Evolutionary conservation across 2,797 vertebrate species (phyloP).

Genomic region (Spondyliosoma cantharus): DNA sequence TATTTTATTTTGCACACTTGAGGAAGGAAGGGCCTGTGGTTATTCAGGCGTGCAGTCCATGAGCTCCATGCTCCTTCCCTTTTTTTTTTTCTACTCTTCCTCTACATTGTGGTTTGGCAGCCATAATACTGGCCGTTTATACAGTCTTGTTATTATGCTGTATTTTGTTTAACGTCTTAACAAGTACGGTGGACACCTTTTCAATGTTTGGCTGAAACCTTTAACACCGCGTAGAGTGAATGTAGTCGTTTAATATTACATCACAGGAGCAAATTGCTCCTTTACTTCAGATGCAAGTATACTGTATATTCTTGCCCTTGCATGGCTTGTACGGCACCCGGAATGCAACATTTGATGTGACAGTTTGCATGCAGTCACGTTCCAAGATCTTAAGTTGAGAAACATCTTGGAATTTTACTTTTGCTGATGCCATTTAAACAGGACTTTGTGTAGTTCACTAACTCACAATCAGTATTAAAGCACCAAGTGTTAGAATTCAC

Average conservation of each 20-base stretch:
- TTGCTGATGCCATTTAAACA: slow-evolving; percentile 16
- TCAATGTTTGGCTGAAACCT: slow-evolving; percentile 46
- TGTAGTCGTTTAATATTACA: slow-evolving; percentile 18
- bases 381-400: slow-evolving; percentile 55
- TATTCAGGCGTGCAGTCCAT: slow-evolving; percentile 31
- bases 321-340: slow-evolving; percentile 81
- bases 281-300: slow-evolving; percentile 41
- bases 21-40: slow-evolving; percentile 29
- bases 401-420: slow-evolving; percentile 53
- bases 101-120: slow-evolving; percentile 26
- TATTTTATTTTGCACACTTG: slow-evolving; percentile 31
- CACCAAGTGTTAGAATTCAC: slow-evolving; percentile 18
- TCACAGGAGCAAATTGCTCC: slow-evolving; percentile 19
- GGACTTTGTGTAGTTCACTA: slow-evolving; percentile 3
- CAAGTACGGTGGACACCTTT: slow-evolving; percentile 12
- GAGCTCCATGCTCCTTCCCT: slow-evolving; percentile 13
- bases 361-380: slow-evolving; percentile 79
- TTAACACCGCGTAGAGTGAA: slow-evolving; percentile 29
- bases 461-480: background rate
- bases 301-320: slow-evolving; percentile 66
- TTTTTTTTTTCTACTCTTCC: background rate
- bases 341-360: slow-evolving; percentile 56
- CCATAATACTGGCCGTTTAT: background rate
- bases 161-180: slow-evolving; percentile 20
- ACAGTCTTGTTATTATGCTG: slow-evolving; percentile 23